Conservation (phyloP, 2,797 vertebrate genomes). For the Coracias cyanogaster region DNA sequence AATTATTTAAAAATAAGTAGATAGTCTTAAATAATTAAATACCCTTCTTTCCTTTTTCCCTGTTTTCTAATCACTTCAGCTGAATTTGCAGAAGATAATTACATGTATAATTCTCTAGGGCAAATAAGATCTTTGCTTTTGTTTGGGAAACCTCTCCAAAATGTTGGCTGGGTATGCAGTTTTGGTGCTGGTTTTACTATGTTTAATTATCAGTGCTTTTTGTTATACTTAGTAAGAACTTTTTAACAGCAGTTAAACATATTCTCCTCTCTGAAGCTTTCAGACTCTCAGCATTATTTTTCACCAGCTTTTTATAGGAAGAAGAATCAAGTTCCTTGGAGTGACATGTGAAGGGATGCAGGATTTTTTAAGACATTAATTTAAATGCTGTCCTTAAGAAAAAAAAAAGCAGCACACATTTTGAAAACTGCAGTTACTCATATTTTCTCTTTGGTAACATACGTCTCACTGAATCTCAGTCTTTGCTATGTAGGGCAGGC, state of each 20-base stretch:
- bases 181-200: not conserved
- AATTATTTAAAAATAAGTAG: not conserved
- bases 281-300: not conserved
- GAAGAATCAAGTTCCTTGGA: not conserved
- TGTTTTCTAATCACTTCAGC: not conserved
- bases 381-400: not conserved
- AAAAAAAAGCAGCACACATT: not conserved
- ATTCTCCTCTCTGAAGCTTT: not conserved
- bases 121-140: not conserved
- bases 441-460: not conserved
- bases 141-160: not conserved
- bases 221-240: not conserved
- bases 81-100: not conserved
- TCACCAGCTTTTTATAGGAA: not conserved
- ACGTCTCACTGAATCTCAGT: not conserved
- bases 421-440: not conserved
- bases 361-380: not conserved
- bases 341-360: fast-evolving
- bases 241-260: not conserved
- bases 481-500: not conserved
- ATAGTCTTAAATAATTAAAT: not conserved
- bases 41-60: not conserved
- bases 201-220: not conserved
- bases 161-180: not conserved
- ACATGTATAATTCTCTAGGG: not conserved